Evolutionary conservation across 2,888 invertebrate species (phyloP).

Genomic region (Idaea dimidiata): DNA sequence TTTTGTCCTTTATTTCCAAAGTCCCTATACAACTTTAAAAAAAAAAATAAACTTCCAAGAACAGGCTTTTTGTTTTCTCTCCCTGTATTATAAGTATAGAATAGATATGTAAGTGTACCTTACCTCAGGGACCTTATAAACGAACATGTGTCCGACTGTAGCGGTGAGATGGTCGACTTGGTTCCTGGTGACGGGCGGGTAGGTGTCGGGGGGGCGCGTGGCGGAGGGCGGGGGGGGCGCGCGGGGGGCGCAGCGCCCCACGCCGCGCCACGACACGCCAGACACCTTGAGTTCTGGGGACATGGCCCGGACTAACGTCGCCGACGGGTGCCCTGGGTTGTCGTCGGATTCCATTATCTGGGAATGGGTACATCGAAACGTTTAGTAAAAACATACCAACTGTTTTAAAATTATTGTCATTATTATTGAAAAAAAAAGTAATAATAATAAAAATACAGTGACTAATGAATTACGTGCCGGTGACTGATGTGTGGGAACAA

Average conservation of each 20-base stretch:
- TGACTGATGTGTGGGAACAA: no score
- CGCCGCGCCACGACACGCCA: conserved; percentile 83
- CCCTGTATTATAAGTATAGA: no score
- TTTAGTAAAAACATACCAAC: background rate
- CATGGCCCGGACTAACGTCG: conserved; percentile 81
- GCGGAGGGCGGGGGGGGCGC: conserved; percentile 70
- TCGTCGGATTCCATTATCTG: conserved; percentile 72
- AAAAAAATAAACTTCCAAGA: no score
- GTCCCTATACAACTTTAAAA: no score
- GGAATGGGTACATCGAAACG: background rate
- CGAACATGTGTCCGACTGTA: conserved; percentile 89
- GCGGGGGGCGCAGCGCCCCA: conserved; percentile 84
- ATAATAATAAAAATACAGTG: no score
- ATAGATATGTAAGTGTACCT: conserved; percentile 33
- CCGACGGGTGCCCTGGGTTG: conserved; percentile 81
- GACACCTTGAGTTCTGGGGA: conserved; percentile 84
- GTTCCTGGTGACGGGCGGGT: conserved; percentile 89
- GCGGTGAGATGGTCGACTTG: conserved; percentile 92
- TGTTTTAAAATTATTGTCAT: no score
- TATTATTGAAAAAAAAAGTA: no score
- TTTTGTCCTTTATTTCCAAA: no score
- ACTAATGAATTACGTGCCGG: no score
- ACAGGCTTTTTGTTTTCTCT: no score
- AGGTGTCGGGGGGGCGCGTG: conserved; percentile 82
- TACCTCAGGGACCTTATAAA: conserved; percentile 90